A percentile compares a stretch with the other conserved stretches of the same genome.
Conservation (phyloP, 1,140 invertebrate genomes). For the Papilio helenus region DNA sequence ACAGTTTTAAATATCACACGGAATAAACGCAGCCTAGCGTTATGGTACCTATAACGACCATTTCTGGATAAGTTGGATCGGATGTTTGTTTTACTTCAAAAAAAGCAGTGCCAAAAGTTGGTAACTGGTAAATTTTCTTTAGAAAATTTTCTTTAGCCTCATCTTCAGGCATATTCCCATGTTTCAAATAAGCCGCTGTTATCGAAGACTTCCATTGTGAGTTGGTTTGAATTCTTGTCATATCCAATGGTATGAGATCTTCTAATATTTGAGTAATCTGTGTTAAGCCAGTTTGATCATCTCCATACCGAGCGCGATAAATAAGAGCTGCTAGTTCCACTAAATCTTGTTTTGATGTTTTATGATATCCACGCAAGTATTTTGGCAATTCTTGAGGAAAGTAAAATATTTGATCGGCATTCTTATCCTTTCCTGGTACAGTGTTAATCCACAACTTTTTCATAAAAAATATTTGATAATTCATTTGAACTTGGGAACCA, state of each 20-base stretch:
- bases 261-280: slow-evolving; percentile 86
- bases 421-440: slow-evolving; percentile 92
- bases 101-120: slow-evolving; percentile 97
- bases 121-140: slow-evolving; percentile 91
- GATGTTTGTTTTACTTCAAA: slow-evolving; percentile 97
- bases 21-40: no score
- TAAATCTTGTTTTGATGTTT: slow-evolving; percentile 91
- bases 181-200: slow-evolving; percentile 85
- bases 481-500: slow-evolving; percentile 87
- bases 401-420: slow-evolving; percentile 97
- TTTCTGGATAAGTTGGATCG: slow-evolving; percentile 92
- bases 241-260: slow-evolving; percentile 91
- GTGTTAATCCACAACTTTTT: slow-evolving; percentile 98
- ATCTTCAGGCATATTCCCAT: slow-evolving; percentile 83
- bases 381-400: slow-evolving; percentile 98
- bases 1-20: no score
- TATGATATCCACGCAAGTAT: slow-evolving; percentile 94
- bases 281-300: slow-evolving; percentile 85
- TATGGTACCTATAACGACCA: slow-evolving; percentile 94
- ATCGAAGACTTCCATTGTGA: slow-evolving; percentile 94
- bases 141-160: slow-evolving; percentile 94
- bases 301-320: slow-evolving; percentile 90
- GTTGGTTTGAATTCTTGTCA: slow-evolving; percentile 87
- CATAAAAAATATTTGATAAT: slow-evolving; percentile 98
- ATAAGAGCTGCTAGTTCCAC: slow-evolving; percentile 91